Conservation (phyloP, 2,888 invertebrate genomes). For the Trachelus stipa region DNA sequence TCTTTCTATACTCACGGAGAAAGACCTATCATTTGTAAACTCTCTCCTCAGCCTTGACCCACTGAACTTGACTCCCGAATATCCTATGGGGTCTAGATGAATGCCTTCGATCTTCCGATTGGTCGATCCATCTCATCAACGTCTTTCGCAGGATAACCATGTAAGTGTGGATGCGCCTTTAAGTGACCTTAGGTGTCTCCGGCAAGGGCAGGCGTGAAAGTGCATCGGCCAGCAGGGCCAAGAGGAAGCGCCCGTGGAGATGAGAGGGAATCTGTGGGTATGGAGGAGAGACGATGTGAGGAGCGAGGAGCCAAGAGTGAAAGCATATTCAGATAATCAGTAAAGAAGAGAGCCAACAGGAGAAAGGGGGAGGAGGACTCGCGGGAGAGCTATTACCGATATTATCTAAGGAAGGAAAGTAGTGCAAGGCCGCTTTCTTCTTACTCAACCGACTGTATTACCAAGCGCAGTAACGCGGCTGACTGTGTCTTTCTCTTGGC, state of each 20-base stretch:
- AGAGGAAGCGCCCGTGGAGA: too few relatives aligned
- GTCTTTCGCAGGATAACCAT: too few relatives aligned
- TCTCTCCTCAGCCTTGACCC: slow-evolving; percentile 53
- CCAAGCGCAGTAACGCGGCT: slow-evolving; percentile 29
- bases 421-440: slow-evolving; percentile 62
- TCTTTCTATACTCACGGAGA: slow-evolving; percentile 12
- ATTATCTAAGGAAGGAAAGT: slow-evolving; percentile 62
- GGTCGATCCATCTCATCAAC: background rate
- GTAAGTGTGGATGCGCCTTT: background rate
- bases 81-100: background rate
- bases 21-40: slow-evolving; percentile 39
- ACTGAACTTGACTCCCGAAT: slow-evolving; percentile 37
- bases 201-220: too few relatives aligned
- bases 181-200: background rate
- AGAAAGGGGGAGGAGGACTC: background rate
- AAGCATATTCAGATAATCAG: background rate
- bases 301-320: background rate
- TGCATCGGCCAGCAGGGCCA: too few relatives aligned
- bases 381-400: slow-evolving; percentile 54
- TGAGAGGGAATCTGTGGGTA: too few relatives aligned
- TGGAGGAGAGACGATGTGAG: background rate
- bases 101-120: background rate
- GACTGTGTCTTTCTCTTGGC: slow-evolving; percentile 8
- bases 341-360: background rate
- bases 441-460: slow-evolving; percentile 59